Evolutionary conservation across 2,113 vertebrate species (phyloP).

Genomic region (Aegithalos caudatus): DNA sequence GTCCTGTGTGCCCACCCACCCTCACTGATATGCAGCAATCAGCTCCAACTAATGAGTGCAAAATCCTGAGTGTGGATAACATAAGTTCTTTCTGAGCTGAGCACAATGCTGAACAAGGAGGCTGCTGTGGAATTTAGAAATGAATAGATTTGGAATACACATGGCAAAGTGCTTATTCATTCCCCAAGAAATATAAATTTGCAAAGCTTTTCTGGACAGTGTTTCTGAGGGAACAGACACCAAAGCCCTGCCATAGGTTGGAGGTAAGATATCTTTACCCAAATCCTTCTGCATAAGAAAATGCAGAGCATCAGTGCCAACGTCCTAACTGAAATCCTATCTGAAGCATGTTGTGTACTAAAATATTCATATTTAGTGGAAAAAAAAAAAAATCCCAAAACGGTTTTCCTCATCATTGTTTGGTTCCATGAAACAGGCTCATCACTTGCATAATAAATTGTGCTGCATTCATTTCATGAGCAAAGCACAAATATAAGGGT

Average conservation of each 20-base stretch:
- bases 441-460: neutral
- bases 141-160: neutral
- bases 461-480: neutral
- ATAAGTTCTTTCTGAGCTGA: neutral
- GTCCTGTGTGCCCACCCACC: fast-evolving
- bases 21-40: neutral
- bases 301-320: neutral
- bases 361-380: neutral
- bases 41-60: neutral
- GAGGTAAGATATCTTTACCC: neutral
- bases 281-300: neutral
- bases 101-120: neutral
- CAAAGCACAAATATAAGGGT: neutral
- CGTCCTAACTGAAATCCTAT: neutral
- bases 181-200: neutral
- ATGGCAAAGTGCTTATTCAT: neutral
- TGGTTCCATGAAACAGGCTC: neutral
- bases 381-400: neutral
- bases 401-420: neutral
- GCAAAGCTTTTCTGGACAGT: neutral
- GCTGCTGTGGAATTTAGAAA: neutral
- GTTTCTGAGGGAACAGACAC: neutral
- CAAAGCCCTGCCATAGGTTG: neutral
- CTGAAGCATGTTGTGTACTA: neutral
- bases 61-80: neutral